Base-by-base conservation (phyloP, 2,113 vertebrate species). In the Phasianus colchicus region DNA sequence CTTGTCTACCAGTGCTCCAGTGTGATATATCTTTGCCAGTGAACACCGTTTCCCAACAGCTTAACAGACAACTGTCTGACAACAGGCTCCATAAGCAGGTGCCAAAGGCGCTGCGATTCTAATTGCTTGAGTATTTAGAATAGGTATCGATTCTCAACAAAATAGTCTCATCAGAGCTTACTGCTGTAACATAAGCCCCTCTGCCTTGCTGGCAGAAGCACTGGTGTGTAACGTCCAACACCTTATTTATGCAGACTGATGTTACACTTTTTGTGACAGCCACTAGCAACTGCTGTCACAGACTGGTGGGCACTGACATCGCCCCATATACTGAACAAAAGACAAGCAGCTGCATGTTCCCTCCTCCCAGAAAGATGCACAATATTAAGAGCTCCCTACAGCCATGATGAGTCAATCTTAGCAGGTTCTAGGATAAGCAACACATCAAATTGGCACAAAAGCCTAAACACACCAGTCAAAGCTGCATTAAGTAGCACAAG, bases 301-400 rank as follows among this genome's bases (percentile, higher is more conserved):
- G 52, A 43, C 1, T 0, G 0, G n/a, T 7, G 32, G 16, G 52
- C 12, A 34, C 13, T 14, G 27, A 43, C 8, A 4, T 3, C 15
- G 72, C 10, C 57, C 83, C 2, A 5, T 2, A 11, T 0, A 1
- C 27, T 3, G 0, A 9, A 55, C 19, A 27, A 9, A 30, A 63
- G 60, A 60, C 2, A 2, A 61, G 29, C 40, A 61, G 77, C 61
- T 60, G 8, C 4, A n/a, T 0, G 1, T n/a, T 19, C 43, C 16
- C 58, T 70, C 29, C 40, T 30, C 22, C 32, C 5, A 45, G 60
- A 40, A 70, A 79, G 20, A 12, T 1, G 1, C 24, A 13, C 0
- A 12, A 73, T 27, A 5, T 58, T 16, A 88, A 61, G 45, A 79
- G 71, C 4, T 85, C 12, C 48, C 38, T 11, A n/a, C 29, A 70